phyloP scores from a whole-genome alignment of 2,888 invertebrate species.

The Anaspis maculata region DNA sequence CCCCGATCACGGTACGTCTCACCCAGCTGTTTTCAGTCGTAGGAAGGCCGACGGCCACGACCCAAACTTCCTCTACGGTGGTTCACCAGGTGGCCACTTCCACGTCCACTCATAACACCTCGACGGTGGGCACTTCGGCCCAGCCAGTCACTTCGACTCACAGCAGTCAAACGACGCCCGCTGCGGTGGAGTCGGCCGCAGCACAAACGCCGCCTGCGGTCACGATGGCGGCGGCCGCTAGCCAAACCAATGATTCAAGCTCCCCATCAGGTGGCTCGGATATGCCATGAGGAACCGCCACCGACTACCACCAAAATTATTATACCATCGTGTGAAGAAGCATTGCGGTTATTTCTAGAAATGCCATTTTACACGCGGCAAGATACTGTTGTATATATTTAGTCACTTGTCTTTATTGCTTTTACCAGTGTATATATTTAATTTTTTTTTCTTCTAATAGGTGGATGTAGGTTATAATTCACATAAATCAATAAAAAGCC shows the following conservation, averaged over 20 bases:
- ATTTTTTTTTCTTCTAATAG: conserved; percentile 11
- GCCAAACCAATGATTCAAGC: conserved; percentile 16
- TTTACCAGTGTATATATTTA: conserved; percentile 12
- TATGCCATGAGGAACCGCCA: conserved; percentile 20
- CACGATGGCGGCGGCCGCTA: conserved; percentile 21
- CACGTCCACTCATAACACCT: conserved; percentile 46
- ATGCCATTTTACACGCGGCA: too few relatives aligned
- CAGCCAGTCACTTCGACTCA: conserved; percentile 38
- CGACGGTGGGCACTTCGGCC: conserved; percentile 36
- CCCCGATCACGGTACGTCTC: conserved; percentile 28
- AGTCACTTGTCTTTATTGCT: not conserved
- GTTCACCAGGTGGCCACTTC: conserved; percentile 21
- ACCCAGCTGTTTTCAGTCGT: conserved; percentile 34
- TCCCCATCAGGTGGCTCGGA: conserved; percentile 37
- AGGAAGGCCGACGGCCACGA: conserved; percentile 38
- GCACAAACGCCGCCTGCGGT: conserved; percentile 29
- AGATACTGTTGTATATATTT: conserved; percentile 1
- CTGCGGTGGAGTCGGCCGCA: conserved; percentile 32
- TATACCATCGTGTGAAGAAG: not conserved
- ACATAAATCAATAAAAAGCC: conserved; percentile 11
- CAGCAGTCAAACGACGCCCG: conserved; percentile 38
- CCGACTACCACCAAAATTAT: too few relatives aligned
- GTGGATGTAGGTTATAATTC: conserved; percentile 12
- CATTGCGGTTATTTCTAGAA: conserved; percentile 1
- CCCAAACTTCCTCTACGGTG: conserved; percentile 31